Evolutionary conservation across 2,888 invertebrate species (phyloP), one percentile per base, ranked within the genome.

Genomic region (Tinea pellionella): DNA sequence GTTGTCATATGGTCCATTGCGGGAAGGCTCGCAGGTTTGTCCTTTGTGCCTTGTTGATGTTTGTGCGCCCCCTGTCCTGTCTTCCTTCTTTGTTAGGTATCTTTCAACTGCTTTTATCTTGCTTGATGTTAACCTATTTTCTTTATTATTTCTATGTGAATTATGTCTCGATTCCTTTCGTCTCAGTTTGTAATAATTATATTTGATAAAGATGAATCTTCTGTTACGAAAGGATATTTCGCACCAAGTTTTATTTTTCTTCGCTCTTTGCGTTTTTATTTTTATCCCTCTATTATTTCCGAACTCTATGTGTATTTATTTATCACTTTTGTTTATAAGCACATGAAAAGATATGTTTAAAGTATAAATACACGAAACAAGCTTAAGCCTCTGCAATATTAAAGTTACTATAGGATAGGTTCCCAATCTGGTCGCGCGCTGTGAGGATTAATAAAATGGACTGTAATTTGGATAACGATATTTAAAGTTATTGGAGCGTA

Each of bases 1-100:
- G 89, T 89, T 90, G 87, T 88, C 89, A 88, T 90, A 90, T 89
- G 89, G 90, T 88, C 85, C 85, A 78, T 89, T 89, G 89, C 90
- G 89, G 88, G 91, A 91, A 84, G 90, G 88, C 86, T 89, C 90
- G 71, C 89, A 89, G 89, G 89, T 89, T 89, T 86, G 89, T 88
- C 87, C 85, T 76, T 76, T 72, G 70, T 72, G 83, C 83, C 81
- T 81, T 78, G 76, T 87, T 85, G 85, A 75, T 87, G 87, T 87
- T 86, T 84, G 85, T 87, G 74, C 69, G 77, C 80, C 86, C 79
- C 68, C 75, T 75, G 3, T 43, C 43, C 30, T 56, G 37, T 56
- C 51, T 37, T 62, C 59, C 56, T 78, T 57, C 71, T 73, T 66
- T 67, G 70, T 72, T 74, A 73, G 69, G 67, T 73, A 13, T 51